Evolutionary conservation across 2,888 invertebrate species (phyloP), one percentile per base, ranked within the genome.

Genomic region (Nomada fucata): DNA sequence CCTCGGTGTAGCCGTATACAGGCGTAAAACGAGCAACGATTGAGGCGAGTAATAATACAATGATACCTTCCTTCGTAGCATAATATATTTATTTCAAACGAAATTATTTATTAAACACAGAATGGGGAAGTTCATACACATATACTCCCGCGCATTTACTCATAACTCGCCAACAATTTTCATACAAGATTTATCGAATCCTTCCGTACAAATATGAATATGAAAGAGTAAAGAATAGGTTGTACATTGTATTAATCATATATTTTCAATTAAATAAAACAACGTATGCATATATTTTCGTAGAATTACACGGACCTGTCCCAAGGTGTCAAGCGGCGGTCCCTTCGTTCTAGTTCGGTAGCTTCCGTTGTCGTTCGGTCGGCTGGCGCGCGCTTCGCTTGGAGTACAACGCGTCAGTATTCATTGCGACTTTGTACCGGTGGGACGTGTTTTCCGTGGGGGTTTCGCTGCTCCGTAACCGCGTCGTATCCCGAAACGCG

Each of bases 341-440:
- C 63, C 74, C 73, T 79, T 85, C 87, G 87, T 57, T 10, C 3
- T 13, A 0, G 18, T 2, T 87, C 86, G 86, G 60, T 1, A 26
- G 42, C 78, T 42, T 59, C 29, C 86, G 86, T 15, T 10, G 2
- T 3, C 0, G 29, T 2, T 84, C 87, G 86, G 52, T 1, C 47
- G 11, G 29, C 73, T 79, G 84, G 75, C 84, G 87, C 80, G 82
- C 79, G 82, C 78, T 81, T 70, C 74, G 75, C 68, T 75, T 44
- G 74, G 63, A 57, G 67, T 52, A 26, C 63, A 55, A 70, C 36
- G 57, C 26, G 57, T 64, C 86, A 87, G 87, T 87, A 47, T 71
- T 77, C 76, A 70, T 76, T 76, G 82, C 82, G 88, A 82, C 79
- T 82, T 77, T 77, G 76, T 69, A 55, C n/a, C 36, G 53, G 70